Evolutionary conservation across 2,113 vertebrate genomes (phyloP).

Genomic region (Lethenteron reissneri): DNA sequence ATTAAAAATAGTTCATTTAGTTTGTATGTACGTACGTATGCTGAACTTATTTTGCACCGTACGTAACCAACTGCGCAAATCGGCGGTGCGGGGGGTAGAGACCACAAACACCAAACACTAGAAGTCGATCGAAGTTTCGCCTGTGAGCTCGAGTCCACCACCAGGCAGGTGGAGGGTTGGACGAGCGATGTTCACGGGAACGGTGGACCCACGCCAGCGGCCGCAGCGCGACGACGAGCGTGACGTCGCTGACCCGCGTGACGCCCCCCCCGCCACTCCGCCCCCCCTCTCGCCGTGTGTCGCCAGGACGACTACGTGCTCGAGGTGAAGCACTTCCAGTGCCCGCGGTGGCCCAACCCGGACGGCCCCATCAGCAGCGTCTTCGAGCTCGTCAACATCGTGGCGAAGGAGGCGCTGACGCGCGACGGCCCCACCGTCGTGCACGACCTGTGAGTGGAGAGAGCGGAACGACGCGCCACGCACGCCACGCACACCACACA

Average conservation of each 20-base stretch:
- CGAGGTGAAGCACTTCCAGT: conserved; percentile 64
- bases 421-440: conserved; percentile 57
- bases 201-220: not conserved
- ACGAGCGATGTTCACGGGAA: not conserved
- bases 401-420: conserved; percentile 35
- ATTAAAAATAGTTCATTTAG: no score
- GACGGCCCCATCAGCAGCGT: conserved; percentile 73
- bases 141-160: no score
- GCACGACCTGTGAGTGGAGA: conserved; percentile 57
- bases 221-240: not conserved
- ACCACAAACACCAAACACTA: no score
- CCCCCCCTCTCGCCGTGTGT: not conserved
- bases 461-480: no score
- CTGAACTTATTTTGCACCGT: no score
- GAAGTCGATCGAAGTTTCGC: no score
- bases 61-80: no score
- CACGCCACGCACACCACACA: not conserved
- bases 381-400: conserved; percentile 56
- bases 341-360: conserved; percentile 74
- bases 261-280: not conserved
- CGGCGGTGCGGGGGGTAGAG: no score
- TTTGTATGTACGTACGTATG: no score
- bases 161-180: no score
- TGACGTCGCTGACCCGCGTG: not conserved
- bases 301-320: conserved; percentile 67